Evolutionary conservation across 2,888 invertebrate genomes (phyloP).

Genomic region (Desoria tigrina): DNA sequence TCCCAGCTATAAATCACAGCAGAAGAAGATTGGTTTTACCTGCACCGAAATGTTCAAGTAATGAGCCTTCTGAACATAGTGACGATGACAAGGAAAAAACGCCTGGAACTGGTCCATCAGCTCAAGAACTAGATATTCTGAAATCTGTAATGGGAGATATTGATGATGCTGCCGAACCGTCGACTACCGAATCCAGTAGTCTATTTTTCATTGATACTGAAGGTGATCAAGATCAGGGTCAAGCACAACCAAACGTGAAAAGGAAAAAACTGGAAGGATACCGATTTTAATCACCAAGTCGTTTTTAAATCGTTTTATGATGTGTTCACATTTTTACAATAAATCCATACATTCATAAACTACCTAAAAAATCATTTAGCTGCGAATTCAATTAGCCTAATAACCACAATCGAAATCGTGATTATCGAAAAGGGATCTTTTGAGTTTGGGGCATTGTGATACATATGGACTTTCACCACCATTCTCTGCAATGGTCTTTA

Average conservation of each 20-base stretch:
- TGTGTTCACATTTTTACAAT: no score
- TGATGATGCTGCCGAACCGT: not conserved
- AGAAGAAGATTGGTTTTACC: slow-evolving; percentile 36
- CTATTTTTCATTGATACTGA: slow-evolving; percentile 35
- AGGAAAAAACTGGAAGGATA: no score
- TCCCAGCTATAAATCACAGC: not conserved
- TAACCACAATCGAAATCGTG: no score
- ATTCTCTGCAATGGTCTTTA: no score
- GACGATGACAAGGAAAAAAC: slow-evolving; percentile 10
- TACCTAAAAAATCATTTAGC: no score
- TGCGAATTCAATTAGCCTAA: no score
- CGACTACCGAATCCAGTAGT: not conserved
- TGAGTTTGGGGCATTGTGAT: no score
- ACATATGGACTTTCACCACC: no score
- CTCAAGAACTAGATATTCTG: slow-evolving; percentile 22
- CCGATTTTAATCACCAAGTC: no score
- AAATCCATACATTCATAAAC: no score
- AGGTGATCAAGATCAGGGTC: slow-evolving; percentile 19
- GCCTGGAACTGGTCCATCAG: not conserved
- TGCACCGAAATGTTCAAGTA: slow-evolving; percentile 34
- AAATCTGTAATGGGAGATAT: slow-evolving; percentile 24
- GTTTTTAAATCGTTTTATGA: no score
- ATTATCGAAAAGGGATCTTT: no score
- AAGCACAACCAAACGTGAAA: not conserved
- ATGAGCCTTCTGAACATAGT: not conserved